phyloP scores from a whole-genome alignment of 2,888 invertebrate genomes.

The Trissolcus brochymenae region DNA sequence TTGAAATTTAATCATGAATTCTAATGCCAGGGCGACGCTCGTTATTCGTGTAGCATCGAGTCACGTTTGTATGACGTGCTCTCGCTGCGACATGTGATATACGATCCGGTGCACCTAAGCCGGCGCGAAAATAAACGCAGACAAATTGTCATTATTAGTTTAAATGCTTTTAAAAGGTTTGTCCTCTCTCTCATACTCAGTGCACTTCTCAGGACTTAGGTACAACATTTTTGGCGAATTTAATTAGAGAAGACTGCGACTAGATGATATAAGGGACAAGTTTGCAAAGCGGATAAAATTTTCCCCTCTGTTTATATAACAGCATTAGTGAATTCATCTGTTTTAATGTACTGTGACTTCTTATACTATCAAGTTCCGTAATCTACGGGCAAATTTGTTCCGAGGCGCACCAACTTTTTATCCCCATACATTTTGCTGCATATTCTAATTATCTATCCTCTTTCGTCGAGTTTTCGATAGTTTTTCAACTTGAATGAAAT shows the following conservation, averaged over 20 bases:
- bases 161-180: slow-evolving; percentile 44
- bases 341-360: slow-evolving; percentile 56
- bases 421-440: slow-evolving; percentile 36
- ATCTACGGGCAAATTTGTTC: slow-evolving; percentile 50
- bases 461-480: slow-evolving; percentile 33
- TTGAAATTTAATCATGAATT: slow-evolving; percentile 17
- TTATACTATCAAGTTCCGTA: slow-evolving; percentile 48
- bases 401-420: slow-evolving; percentile 36
- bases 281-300: slow-evolving; percentile 54
- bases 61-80: slow-evolving; percentile 8
- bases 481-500: slow-evolving; percentile 13
- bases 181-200: neutral
- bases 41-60: slow-evolving; percentile 17
- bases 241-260: slow-evolving; percentile 44
- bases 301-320: slow-evolving; percentile 53
- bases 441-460: slow-evolving; percentile 39
- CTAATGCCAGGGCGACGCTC: neutral
- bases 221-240: slow-evolving; percentile 47
- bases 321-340: slow-evolving; percentile 53
- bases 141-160: slow-evolving; percentile 41
- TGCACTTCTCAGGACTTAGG: slow-evolving; percentile 3
- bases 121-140: slow-evolving; percentile 16
- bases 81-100: slow-evolving; percentile 11
- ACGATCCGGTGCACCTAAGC: slow-evolving; percentile 12
- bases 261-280: slow-evolving; percentile 52